Percentiles rank a stretch among this genome's conserved stretches.
Conservation (phyloP, 2,888 invertebrate species). For the Drosophila bunnanda region DNA sequence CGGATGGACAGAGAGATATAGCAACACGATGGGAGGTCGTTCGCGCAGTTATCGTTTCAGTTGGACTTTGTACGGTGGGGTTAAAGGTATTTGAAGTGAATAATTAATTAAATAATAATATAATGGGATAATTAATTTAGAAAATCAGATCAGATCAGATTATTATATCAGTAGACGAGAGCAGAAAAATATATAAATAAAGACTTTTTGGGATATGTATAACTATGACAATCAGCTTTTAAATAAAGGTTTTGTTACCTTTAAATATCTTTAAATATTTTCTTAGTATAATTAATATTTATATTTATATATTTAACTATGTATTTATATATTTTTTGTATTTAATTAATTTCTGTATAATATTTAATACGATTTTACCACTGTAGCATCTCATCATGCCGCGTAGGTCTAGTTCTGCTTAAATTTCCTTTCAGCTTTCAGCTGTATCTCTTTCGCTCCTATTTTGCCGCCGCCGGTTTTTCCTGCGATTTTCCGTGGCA, state of each 20-base stretch:
- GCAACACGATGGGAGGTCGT: conserved; percentile 24
- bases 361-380: not conserved
- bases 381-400: not conserved
- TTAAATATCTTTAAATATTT: no score
- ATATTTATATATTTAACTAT: not conserved
- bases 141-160: no score
- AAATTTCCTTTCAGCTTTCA: conserved; percentile 22
- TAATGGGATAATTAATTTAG: not conserved
- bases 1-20: conserved; percentile 17
- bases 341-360: not conserved
- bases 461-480: not conserved
- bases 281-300: not conserved
- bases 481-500: not conserved
- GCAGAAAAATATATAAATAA: no score
- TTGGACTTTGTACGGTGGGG: not conserved
- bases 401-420: conserved; percentile 6
- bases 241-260: no score
- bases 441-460: not conserved
- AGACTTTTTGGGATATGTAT: no score
- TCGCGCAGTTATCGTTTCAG: conserved; percentile 25
- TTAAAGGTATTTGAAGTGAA: not conserved
- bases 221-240: no score
- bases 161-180: no score
- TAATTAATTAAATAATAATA: not conserved
- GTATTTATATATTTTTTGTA: no score